Percentiles rank a stretch among this genome's conserved stretches.
phyloP scores from a whole-genome alignment of 2,888 invertebrate genomes.

The Cylindroiulus punctatus region DNA sequence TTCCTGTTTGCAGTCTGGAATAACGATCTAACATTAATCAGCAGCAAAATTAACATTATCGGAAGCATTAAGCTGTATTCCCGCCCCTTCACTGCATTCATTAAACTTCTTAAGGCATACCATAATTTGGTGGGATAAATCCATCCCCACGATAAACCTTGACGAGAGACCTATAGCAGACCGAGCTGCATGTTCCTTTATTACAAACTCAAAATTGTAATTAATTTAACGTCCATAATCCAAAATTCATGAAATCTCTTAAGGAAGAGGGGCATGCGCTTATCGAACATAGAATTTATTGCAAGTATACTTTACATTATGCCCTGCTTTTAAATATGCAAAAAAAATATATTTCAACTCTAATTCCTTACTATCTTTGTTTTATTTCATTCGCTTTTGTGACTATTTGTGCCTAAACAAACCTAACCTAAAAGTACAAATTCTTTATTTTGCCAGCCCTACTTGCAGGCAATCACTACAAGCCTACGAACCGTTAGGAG shows the following conservation, averaged over 20 bases:
- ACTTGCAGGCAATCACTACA: no score
- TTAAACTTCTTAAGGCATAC: background rate
- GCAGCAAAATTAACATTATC: conserved; percentile 43
- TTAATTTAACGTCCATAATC: conserved; percentile 3
- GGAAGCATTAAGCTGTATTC: background rate
- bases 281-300: no score
- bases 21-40: conserved; percentile 42
- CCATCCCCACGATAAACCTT: background rate
- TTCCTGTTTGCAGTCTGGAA: conserved; percentile 35
- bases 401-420: no score
- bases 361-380: no score
- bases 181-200: background rate
- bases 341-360: no score
- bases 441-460: no score
- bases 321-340: no score
- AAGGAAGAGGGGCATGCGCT: no score
- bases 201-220: conserved; percentile 1
- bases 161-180: background rate
- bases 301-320: no score
- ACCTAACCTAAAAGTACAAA: no score
- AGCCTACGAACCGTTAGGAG: no score
- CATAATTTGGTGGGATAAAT: background rate
- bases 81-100: background rate
- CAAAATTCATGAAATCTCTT: background rate
- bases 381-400: no score